Evolutionary conservation across 2,888 invertebrate species (phyloP), one percentile per base, ranked within the genome.

Genomic region (Laothoe populi): DNA sequence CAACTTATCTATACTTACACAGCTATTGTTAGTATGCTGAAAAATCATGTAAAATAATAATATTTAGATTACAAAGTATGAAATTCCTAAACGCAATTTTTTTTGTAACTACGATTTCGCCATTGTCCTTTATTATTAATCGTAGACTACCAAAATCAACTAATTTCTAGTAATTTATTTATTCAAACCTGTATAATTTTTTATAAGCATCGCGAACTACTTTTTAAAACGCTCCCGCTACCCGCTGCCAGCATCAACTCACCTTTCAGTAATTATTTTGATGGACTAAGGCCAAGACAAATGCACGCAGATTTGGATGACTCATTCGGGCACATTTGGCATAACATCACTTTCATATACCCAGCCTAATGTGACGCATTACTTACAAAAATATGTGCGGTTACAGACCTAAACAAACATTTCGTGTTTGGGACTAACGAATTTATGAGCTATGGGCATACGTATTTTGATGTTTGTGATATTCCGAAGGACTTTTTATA

Each of bases 281-380:
- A 82, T 82, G 82, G 81, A 81, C 71, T 69, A 67, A 70, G 71
- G 77, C 83, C 82, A 83, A 82, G 78, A 82, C 71, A 82, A 81
- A 83, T 77, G 81, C 80, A 78, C 75, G 71, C 74, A 72, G 67
- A 70, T 74, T 80, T 79, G 74, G 77, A 75, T 69, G 70, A 68
- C 72, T 77, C 78, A 78, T 70, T 73, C 66, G 69, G 68, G 24
- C 62, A 74, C 71, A 75, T 73, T 74, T 76, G 79, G 76, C 79
- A 81, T 80, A 75, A 72, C 23, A 23, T 38, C 21, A 35, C 46
- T 53, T 61, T 40, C 23, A 46, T 49, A 19, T 48, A n/a, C 35
- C 8, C n/a, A n/a, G 40, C 24, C 35, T 40, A 46, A 19, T 48
- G 38, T 7, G 3, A 35, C 19, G 35, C 35, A 53, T 53, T 53